Evolutionary conservation across 2,113 vertebrate species (phyloP).

Genomic region (Trinectes maculatus): DNA sequence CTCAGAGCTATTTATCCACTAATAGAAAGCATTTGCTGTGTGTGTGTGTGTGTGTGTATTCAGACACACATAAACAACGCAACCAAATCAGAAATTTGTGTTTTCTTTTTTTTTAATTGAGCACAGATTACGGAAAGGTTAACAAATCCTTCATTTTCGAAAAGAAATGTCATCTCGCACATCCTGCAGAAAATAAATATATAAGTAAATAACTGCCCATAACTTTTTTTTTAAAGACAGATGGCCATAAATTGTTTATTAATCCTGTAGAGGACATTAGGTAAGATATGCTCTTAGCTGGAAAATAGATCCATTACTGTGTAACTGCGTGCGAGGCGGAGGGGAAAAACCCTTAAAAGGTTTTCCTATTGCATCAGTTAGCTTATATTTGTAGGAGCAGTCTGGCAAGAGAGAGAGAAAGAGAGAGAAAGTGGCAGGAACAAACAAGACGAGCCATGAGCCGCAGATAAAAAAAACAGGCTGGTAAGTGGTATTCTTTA

Average conservation of each 20-base stretch:
- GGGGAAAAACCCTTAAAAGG: slow-evolving; percentile 62
- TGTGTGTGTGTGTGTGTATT: too few species aligned
- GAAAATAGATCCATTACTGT: slow-evolving; percentile 73
- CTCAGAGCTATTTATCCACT: slow-evolving; percentile 33
- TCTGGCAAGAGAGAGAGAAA: slow-evolving; percentile 6
- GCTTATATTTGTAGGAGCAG: slow-evolving; percentile 48
- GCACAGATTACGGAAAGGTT: background rate
- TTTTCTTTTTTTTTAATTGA: slow-evolving; percentile 10
- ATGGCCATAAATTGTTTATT: slow-evolving; percentile 68
- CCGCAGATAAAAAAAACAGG: slow-evolving; percentile 19
- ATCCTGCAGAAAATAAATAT: too few species aligned
- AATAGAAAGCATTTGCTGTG: slow-evolving; percentile 20
- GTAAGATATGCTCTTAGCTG: slow-evolving; percentile 63
- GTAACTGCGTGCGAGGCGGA: slow-evolving; percentile 50
- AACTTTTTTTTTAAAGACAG: slow-evolving; percentile 48
- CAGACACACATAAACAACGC: slow-evolving; percentile 9
- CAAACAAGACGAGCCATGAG: slow-evolving; percentile 15
- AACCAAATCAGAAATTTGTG: too few species aligned
- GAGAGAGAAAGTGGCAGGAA: slow-evolving; percentile 9
- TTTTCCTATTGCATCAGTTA: slow-evolving; percentile 70
- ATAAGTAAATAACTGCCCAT: slow-evolving; percentile 20
- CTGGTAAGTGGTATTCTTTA: slow-evolving; percentile 3
- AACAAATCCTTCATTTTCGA: too few species aligned
- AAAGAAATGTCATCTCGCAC: slow-evolving; percentile 10
- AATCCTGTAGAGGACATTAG: slow-evolving; percentile 59